A percentile compares a stretch with the other conserved stretches of the same genome.
Conservation (phyloP, 1,140 invertebrate genomes). For the Drosophila obscura region DNA sequence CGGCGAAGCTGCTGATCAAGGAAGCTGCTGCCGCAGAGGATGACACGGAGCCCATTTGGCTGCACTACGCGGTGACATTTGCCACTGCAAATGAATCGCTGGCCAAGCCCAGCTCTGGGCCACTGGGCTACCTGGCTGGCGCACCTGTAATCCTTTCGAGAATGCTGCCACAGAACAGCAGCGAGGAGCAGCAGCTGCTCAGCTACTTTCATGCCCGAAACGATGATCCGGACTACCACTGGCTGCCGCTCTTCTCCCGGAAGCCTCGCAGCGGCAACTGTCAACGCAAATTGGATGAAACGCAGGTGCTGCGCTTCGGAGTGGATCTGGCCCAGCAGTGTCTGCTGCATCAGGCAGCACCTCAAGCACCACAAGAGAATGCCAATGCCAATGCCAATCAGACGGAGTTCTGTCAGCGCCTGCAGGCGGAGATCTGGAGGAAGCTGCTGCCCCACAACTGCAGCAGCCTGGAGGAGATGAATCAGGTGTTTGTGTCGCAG, state of each 20-base stretch:
- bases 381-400: slow-evolving; percentile 52
- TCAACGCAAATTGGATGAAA: not conserved
- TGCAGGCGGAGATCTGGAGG: slow-evolving; percentile 58
- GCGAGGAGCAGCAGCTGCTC: slow-evolving; percentile 20
- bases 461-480: slow-evolving; percentile 26
- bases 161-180: slow-evolving; percentile 42
- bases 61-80: slow-evolving; percentile 35
- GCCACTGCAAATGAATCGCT: slow-evolving; percentile 1
- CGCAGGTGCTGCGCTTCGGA: slow-evolving; percentile 49
- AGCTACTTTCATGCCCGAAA: slow-evolving; percentile 50
- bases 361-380: not conserved
- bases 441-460: slow-evolving; percentile 54
- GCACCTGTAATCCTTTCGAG: slow-evolving; percentile 57
- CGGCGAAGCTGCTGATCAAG: slow-evolving; percentile 28
- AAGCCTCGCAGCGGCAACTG: slow-evolving; percentile 25
- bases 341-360: slow-evolving; percentile 33
- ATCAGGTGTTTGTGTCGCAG: slow-evolving; percentile 55
- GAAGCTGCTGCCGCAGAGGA: slow-evolving; percentile 3
- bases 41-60: slow-evolving; percentile 37
- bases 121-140: slow-evolving; percentile 68
- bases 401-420: slow-evolving; percentile 56
- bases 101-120: slow-evolving; percentile 54
- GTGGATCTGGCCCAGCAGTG: slow-evolving; percentile 61
- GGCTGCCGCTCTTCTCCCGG: slow-evolving; percentile 43
- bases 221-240: slow-evolving; percentile 23